Base-by-base conservation (phyloP, 2,888 invertebrate species). In the Agrotis puta region DNA sequence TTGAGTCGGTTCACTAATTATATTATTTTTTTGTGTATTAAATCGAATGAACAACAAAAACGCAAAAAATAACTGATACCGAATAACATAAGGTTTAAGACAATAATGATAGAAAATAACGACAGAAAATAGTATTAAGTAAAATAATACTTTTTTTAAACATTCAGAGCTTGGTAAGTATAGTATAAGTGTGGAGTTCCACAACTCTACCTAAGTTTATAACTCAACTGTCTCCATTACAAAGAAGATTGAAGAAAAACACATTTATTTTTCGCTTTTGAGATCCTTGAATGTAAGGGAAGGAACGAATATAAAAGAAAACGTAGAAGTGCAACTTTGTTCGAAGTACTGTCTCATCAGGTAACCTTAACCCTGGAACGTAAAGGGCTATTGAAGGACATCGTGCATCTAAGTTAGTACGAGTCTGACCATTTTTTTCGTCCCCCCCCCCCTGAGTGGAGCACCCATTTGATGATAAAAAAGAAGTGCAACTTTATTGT, bases 161-260 rank as follows among this genome's bases (percentile, higher is more conserved):
- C 33, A 72, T 53, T 22, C 18, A 14, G 24, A 43, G 24, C 22
- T 58, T 45, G 57, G 14, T 14, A 13, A 48, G n/a, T n/a, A n/a
- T n/a, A n/a, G n/a, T n/a, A n/a, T n/a, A n/a, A n/a, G n/a, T n/a
- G n/a, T n/a, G n/a, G 16, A 22, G 47, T 43, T 61, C 64, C 43
- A 53, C 22, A 73, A 73, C 20, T 47, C 66, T n/a, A n/a, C n/a
- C n/a, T 50, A 62, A 57, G 57, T 77, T 58, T 64, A 54, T 74
- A 67, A 67, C 59, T 53, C 43, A 79, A 64, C 64, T 67, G 67
- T 74, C 67, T 64, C 51, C 61, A 64, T 67, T 67, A 61, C 79
- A 13, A 63, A 64, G 63, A 51, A 61, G 59, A 74, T 79, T 77
- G 64, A 74, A 74, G 66, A 79, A 79, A 77, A 51, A 48, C 20